phyloP scores from a whole-genome alignment of 2,113 vertebrate genomes.

The Delphinapterus leucas region DNA sequence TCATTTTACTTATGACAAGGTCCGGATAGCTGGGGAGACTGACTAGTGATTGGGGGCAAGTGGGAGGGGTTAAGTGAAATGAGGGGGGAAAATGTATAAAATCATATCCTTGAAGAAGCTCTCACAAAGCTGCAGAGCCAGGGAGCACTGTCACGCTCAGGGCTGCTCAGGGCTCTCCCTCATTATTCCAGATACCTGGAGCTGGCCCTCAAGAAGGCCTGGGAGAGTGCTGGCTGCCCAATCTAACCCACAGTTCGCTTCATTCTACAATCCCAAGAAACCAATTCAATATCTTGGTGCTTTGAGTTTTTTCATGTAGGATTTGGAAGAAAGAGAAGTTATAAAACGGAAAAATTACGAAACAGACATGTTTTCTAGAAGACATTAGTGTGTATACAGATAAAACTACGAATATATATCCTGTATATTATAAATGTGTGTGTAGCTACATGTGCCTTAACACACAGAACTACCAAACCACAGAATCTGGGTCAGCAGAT shows the following conservation, averaged over 20 bases:
- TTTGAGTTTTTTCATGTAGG: slow-evolving; percentile 10
- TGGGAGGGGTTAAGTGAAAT: background rate
- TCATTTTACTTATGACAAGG: background rate
- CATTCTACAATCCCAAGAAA: background rate
- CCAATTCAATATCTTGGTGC: background rate
- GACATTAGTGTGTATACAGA: background rate
- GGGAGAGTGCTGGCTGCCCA: background rate
- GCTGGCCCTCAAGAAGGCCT: background rate
- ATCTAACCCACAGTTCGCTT: background rate
- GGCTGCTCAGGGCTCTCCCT: background rate
- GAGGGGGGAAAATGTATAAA: background rate
- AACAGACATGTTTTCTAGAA: background rate
- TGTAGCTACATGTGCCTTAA: background rate
- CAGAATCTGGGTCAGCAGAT: background rate
- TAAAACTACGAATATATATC: background rate
- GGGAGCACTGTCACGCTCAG: background rate
- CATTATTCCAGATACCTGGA: background rate
- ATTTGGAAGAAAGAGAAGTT: slow-evolving; percentile 26
- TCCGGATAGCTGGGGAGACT: background rate
- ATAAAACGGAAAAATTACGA: background rate
- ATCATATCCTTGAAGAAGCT: background rate
- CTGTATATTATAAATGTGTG: background rate
- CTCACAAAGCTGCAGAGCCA: background rate
- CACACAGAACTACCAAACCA: background rate
- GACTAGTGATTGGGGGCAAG: background rate